Conservation (phyloP, 2,797 vertebrate species). For the Clarias fuscus region DNA sequence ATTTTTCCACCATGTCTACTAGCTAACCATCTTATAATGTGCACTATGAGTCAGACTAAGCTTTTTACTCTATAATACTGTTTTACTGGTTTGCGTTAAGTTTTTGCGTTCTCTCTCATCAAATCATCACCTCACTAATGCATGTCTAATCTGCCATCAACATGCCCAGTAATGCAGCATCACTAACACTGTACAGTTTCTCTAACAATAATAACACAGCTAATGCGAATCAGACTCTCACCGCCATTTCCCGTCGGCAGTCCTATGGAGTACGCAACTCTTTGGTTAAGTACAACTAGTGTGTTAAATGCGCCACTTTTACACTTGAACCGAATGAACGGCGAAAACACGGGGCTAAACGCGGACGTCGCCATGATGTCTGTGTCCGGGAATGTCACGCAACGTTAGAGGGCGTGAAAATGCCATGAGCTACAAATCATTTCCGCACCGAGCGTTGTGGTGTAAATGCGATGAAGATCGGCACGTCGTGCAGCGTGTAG, state of each 20-base stretch:
- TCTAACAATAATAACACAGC: not conserved
- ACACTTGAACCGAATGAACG: conserved; percentile 62
- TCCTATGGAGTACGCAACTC: conserved; percentile 55
- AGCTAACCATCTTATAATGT: not conserved
- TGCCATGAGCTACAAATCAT: conserved; percentile 11
- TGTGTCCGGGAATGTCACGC: conserved; percentile 57
- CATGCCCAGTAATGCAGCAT: not conserved
- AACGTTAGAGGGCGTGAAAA: not conserved
- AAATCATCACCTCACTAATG: not conserved
- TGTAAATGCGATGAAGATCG: not conserved
- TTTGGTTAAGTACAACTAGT: conserved; percentile 33
- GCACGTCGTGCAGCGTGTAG: too few relatives aligned
- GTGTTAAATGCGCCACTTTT: conserved; percentile 42
- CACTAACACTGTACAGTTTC: not conserved
- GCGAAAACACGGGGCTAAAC: conserved; percentile 54
- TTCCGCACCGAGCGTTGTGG: rapidly evolving
- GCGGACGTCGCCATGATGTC: conserved; percentile 70
- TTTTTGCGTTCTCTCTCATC: too few relatives aligned
- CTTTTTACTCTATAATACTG: not conserved
- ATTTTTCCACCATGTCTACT: not conserved
- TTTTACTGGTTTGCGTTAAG: not conserved
- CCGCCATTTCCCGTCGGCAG: conserved; percentile 29
- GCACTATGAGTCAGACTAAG: not conserved
- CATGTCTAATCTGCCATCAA: not conserved
- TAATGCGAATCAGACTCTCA: not conserved